Evolutionary conservation across 2,888 invertebrate species (phyloP), one percentile per base, ranked within the genome.

Genomic region (Agrotis exclamationis): DNA sequence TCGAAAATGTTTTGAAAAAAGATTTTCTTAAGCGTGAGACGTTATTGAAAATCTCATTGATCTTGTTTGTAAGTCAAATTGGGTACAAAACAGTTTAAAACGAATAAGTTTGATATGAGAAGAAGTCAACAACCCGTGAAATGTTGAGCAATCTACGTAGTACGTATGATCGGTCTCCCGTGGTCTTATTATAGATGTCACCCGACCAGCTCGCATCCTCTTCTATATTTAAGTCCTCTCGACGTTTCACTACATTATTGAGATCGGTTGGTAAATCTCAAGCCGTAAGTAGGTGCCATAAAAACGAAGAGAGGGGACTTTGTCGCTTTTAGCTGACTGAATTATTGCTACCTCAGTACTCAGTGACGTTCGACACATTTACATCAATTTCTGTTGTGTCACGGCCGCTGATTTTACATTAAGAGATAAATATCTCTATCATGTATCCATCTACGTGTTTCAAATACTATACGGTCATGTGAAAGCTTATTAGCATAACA

Each of bases 181-280:
- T 93, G 93, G 88, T 94, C 96, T 96, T 96, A 96, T 95, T 95
- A 94, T 96, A 96, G 96, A 94, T 95, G 96, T 95, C 96, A 96
- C 91, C 93, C 94, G 95, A 95, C 94, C 96, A 94, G 94, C 94
- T 93, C 92, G 93, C 93, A 95, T 96, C 94, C 93, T 93, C 93
- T 92, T 95, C 95, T 96, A 95, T 93, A 96, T 96, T 93, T 96
- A 96, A 95, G 91, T 87, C 87, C 90, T 88, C 92, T 89, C 91
- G 86, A 87, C 91, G 90, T 88, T 89, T 88, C 90, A 86, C 89
- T 88, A 89, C 88, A 90, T 90, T 89, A 88, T 88, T 87, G 86
- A 85, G 87, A 88, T 88, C 87, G 86, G 76, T 83, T 87, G 87
- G 89, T 87, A 86, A 89, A 86, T 87, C 86, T 87, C 83, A 81